Conservation (phyloP, 2,113 vertebrate species). For the Cisticola juncidis region DNA sequence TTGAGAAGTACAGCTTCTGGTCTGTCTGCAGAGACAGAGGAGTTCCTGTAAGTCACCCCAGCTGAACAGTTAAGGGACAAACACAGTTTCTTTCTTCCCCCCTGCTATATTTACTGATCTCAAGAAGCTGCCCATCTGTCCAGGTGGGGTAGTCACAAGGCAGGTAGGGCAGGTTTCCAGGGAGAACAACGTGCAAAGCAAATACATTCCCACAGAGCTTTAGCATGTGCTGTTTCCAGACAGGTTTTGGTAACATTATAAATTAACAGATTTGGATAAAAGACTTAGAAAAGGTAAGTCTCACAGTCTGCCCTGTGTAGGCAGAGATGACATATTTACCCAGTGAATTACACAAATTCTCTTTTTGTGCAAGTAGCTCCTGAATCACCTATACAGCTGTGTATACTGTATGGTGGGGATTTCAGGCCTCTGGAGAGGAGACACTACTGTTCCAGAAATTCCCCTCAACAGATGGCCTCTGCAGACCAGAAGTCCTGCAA, state of each 20-base stretch:
- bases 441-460: conserved; percentile 37
- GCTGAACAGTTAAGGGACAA: background rate
- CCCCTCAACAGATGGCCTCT: conserved; percentile 40
- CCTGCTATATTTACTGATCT: background rate
- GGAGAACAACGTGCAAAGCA: background rate
- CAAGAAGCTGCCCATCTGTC: background rate
- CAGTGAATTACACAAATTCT: background rate
- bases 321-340: background rate
- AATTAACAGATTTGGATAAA: background rate
- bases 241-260: background rate
- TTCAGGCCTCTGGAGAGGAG: background rate
- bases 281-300: background rate
- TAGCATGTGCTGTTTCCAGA: background rate
- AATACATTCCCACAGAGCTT: background rate
- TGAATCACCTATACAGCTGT: background rate
- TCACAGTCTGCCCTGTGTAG: background rate
- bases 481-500: conserved; percentile 52
- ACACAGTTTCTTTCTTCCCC: background rate
- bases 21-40: background rate
- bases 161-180: background rate
- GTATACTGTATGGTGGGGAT: background rate
- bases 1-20: background rate
- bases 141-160: background rate
- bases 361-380: background rate
- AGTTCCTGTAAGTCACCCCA: background rate